These are phyloP conservation scores for Malurus melanocephalus DNA, from an alignment of 2,113 vertebrate species.

Conservation along the genomic window DNA sequence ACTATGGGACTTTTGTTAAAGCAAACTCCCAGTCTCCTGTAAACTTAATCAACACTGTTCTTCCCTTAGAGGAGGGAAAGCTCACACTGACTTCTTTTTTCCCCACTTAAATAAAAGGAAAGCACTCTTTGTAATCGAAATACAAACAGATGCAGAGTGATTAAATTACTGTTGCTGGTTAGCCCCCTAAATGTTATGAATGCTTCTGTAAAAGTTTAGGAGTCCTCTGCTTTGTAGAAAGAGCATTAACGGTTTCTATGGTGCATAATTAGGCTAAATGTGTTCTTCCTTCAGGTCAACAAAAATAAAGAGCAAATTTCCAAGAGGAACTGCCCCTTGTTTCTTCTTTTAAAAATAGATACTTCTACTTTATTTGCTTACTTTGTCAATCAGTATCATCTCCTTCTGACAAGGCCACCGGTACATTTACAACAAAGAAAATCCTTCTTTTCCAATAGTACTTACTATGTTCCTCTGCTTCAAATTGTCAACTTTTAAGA, in stretches of 20 bases:
- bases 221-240: background rate
- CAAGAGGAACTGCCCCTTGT: background rate
- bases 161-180: background rate
- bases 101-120: background rate
- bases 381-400: background rate
- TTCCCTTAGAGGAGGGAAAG: background rate
- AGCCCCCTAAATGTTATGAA: background rate
- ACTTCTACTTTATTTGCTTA: background rate
- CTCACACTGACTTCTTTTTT: background rate
- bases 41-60: background rate
- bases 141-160: background rate
- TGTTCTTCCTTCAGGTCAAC: background rate
- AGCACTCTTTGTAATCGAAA: background rate
- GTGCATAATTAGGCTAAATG: background rate
- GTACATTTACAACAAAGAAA: background rate
- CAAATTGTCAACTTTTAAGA: background rate
- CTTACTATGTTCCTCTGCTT: background rate
- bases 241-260: background rate
- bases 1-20: background rate
- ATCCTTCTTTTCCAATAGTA: background rate
- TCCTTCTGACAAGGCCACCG: background rate
- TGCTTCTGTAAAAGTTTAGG: background rate
- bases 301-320: background rate
- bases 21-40: rapidly evolving
- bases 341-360: background rate